A percentile compares a stretch with the other conserved stretches of the same genome.
These are phyloP conservation scores for Argentina silus DNA, from an alignment of 2,797 vertebrate species.

Conservation along the genomic window DNA sequence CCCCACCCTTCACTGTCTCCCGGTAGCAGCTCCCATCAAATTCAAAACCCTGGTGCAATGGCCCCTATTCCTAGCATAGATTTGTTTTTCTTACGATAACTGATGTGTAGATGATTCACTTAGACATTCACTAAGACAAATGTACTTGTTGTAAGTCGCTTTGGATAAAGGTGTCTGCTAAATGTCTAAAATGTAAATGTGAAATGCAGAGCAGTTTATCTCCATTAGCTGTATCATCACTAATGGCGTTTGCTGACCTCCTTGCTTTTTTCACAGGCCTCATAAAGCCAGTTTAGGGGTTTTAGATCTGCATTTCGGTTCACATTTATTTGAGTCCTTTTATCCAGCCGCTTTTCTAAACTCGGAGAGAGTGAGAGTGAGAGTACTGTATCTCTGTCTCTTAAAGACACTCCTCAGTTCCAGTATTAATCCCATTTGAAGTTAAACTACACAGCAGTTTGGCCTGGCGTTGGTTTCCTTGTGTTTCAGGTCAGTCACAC, in stretches of 20 bases:
- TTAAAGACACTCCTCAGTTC: conserved; percentile 52
- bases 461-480: conserved; percentile 64
- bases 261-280: conserved; percentile 31
- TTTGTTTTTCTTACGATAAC: too few species aligned
- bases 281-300: conserved; percentile 43
- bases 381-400: conserved; percentile 11
- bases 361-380: conserved; percentile 33
- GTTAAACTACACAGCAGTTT: conserved; percentile 19
- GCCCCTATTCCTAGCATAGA: too few species aligned
- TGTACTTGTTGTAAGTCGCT: too few species aligned
- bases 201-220: conserved; percentile 20
- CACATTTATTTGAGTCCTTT: conserved; percentile 40
- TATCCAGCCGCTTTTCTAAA: conserved; percentile 33
- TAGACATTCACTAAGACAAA: too few species aligned
- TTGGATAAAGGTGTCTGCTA: too few species aligned
- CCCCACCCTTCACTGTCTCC: too few species aligned
- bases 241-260: conserved; percentile 32
- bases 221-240: conserved; percentile 28
- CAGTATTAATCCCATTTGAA: conserved; percentile 68
- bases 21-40: too few species aligned
- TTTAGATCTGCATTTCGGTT: conserved; percentile 35
- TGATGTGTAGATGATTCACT: too few species aligned
- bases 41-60: too few species aligned
- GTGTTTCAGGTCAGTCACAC: conserved; percentile 69
- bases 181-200: too few species aligned